Conservation (phyloP, 1,140 invertebrate genomes). For the Coboldia fuscipes region DNA sequence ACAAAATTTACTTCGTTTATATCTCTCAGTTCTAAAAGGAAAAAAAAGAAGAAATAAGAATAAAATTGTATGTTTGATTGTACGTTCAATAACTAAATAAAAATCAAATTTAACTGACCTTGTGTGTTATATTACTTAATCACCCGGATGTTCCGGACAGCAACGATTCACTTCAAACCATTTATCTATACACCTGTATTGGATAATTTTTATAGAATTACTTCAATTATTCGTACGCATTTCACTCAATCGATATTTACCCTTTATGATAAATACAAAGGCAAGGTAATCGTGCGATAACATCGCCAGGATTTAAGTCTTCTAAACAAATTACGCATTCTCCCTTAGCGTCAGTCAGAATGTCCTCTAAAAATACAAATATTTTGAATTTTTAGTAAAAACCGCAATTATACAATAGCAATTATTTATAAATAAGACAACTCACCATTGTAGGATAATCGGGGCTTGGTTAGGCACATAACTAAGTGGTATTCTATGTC, state of each 20-base stretch:
- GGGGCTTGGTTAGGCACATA: constrained; percentile 96
- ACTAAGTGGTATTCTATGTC: constrained; percentile 97
- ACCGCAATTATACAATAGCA: background rate
- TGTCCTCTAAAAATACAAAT: constrained; percentile 60
- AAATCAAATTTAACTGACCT: no score
- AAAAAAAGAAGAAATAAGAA: no score
- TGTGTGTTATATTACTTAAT: no score
- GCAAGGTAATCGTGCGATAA: constrained; percentile 93
- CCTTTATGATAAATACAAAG: constrained; percentile 99
- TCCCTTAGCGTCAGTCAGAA: constrained; percentile 82
- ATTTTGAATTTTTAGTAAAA: background rate
- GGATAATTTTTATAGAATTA: no score
- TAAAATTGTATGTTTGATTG: no score
- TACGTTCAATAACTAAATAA: no score
- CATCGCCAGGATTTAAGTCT: constrained; percentile 81
- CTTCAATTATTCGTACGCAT: no score
- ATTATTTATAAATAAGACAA: constrained; percentile 6
- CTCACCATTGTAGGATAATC: constrained; percentile 94
- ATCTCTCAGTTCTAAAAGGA: no score
- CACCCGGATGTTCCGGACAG: constrained; percentile 87
- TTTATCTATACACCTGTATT: constrained; percentile 77
- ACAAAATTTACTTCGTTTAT: no score
- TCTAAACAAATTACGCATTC: constrained; percentile 99
- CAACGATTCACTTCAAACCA: constrained; percentile 96
- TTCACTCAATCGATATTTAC: constrained; percentile 35